Evolutionary conservation across 1,140 invertebrate species (phyloP).

Genomic region (Pseudomyrmex pallidus): DNA sequence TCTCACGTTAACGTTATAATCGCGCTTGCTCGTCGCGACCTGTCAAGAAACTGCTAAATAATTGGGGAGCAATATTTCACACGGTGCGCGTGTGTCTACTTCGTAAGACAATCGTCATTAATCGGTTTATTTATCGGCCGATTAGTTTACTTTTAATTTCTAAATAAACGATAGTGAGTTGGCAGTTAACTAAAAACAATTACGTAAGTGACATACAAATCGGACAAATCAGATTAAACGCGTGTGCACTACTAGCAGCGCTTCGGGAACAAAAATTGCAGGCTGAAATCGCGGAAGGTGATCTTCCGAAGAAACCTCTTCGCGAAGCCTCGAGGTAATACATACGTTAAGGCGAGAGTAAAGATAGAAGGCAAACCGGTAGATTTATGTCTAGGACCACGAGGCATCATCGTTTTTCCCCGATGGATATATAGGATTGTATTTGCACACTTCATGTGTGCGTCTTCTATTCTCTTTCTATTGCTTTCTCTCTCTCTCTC

Average conservation of each 20-base stretch:
- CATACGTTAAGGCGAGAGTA: constrained; percentile 67
- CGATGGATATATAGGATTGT: constrained; percentile 67
- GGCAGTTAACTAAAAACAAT: background rate
- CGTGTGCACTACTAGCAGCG: background rate
- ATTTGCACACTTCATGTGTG: constrained; percentile 64
- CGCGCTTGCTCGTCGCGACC: constrained; percentile 12
- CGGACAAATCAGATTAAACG: background rate
- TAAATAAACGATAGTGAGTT: background rate
- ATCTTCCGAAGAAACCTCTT: constrained; percentile 58
- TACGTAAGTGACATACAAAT: background rate
- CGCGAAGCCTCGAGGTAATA: constrained; percentile 75
- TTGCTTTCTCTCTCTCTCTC: constrained; percentile 10
- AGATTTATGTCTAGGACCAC: constrained; percentile 81
- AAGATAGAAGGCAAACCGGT: constrained; percentile 80
- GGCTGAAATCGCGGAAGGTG: constrained; percentile 53
- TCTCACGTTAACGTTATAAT: constrained; percentile 47
- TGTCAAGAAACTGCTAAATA: constrained; percentile 45
- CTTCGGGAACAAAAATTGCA: constrained; percentile 56
- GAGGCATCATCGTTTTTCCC: constrained; percentile 74
- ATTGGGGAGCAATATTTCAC: constrained; percentile 66
- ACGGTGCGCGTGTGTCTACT: constrained; percentile 49
- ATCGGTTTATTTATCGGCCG: background rate
- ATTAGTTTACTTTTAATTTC: too few species aligned
- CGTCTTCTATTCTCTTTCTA: constrained; percentile 20
- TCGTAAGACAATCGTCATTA: constrained; percentile 30